Evolutionary conservation across 2,888 invertebrate genomes (phyloP).

Genomic region (Troides helena): DNA sequence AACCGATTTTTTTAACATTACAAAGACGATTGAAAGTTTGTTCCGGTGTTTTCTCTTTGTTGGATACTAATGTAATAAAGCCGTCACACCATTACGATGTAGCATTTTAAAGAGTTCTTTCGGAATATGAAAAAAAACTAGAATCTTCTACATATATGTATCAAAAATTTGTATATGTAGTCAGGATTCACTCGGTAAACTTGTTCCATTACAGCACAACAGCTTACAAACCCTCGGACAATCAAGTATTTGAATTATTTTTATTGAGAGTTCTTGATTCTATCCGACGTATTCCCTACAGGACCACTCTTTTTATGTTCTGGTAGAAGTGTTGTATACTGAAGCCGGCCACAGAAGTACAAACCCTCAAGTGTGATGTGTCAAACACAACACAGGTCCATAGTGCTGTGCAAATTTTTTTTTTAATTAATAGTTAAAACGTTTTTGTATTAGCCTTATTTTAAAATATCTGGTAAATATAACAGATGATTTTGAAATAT

Average conservation of each 20-base stretch:
- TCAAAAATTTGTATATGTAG: slow-evolving; percentile 26
- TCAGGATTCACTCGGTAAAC: slow-evolving; percentile 25
- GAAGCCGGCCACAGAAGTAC: slow-evolving; percentile 18
- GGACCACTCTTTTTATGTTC: not conserved
- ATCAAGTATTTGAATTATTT: not conserved
- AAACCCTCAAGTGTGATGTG: slow-evolving; percentile 31
- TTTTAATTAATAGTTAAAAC: slow-evolving; percentile 33
- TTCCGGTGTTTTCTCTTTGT: no score
- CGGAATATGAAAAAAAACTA: not conserved
- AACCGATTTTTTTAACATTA: no score
- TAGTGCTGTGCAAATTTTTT: slow-evolving; percentile 33
- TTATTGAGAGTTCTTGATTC: not conserved
- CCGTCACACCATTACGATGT: no score
- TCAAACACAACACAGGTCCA: slow-evolving; percentile 32
- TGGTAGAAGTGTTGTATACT: not conserved
- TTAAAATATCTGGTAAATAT: slow-evolving; percentile 54
- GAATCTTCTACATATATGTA: slow-evolving; percentile 29
- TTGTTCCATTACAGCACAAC: not conserved
- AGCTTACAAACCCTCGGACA: slow-evolving; percentile 7
- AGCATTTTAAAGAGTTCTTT: no score
- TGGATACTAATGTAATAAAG: no score
- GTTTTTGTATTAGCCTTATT: slow-evolving; percentile 46
- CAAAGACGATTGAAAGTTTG: no score
- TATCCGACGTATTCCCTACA: not conserved
- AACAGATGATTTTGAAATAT: slow-evolving; percentile 40